phyloP scores from a whole-genome alignment of 2,797 vertebrate species.

The Spinus pinus region DNA sequence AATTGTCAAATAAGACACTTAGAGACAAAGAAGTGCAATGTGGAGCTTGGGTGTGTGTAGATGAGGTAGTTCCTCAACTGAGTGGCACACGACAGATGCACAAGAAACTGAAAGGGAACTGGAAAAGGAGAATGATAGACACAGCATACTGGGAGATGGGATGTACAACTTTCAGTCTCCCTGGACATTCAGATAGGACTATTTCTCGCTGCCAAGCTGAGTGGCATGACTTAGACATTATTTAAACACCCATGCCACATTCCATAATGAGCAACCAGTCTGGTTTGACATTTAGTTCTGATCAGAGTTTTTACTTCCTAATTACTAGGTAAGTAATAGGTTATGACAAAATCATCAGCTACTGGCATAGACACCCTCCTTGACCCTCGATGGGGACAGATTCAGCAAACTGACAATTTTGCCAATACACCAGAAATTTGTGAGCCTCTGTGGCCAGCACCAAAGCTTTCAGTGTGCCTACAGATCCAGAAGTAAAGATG shows the following conservation, averaged over 20 bases:
- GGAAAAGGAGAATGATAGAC: background rate
- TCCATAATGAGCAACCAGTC: background rate
- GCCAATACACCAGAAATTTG: background rate
- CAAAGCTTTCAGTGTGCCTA: background rate
- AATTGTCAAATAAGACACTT: background rate
- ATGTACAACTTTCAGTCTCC: background rate
- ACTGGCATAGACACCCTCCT: background rate
- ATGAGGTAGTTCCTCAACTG: background rate
- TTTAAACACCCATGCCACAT: background rate
- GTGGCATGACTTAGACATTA: background rate
- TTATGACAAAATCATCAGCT: background rate
- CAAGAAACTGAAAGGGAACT: background rate
- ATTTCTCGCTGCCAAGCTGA: background rate
- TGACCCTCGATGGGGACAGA: rapidly evolving
- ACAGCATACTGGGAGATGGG: background rate
- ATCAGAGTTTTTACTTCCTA: background rate
- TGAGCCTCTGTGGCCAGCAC: background rate
- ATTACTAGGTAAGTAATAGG: background rate
- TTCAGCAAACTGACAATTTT: background rate
- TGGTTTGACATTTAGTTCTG: background rate
- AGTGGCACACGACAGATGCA: background rate
- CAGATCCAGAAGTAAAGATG: background rate
- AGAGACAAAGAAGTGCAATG: background rate
- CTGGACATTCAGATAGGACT: background rate
- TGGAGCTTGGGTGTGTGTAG: background rate